Evolutionary conservation across 2,888 invertebrate genomes (phyloP).

Genomic region (Philereme vetulata): DNA sequence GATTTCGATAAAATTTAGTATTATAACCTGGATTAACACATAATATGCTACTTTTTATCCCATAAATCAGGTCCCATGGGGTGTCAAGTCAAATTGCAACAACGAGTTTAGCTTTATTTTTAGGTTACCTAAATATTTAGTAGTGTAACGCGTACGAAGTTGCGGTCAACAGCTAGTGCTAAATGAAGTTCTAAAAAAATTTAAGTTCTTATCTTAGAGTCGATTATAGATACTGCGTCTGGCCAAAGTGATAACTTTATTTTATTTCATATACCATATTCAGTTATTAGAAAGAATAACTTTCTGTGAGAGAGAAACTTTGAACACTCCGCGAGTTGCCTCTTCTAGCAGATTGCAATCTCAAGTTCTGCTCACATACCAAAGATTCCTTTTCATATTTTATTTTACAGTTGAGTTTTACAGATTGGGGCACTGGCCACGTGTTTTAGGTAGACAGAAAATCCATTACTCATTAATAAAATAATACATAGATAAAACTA

Average conservation of each 20-base stretch:
- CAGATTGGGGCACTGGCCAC: neutral
- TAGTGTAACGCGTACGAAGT: too few species aligned
- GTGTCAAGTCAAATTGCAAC: too few species aligned
- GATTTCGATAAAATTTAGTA: too few species aligned
- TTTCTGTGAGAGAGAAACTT: slow-evolving; percentile 23
- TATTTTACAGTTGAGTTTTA: neutral
- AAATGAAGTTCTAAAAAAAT: neutral
- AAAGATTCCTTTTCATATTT: neutral
- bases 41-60: too few species aligned
- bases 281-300: slow-evolving; percentile 25
- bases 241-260: slow-evolving; percentile 21
- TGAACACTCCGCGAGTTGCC: slow-evolving; percentile 18
- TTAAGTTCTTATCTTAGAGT: slow-evolving; percentile 5
- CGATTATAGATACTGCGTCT: slow-evolving; percentile 12
- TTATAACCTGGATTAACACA: too few species aligned
- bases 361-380: slow-evolving; percentile 12
- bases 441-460: too few species aligned
- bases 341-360: slow-evolving; percentile 22
- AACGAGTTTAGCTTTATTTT: too few species aligned
- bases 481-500: too few species aligned
- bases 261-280: slow-evolving; percentile 22
- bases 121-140: too few species aligned
- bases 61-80: too few species aligned
- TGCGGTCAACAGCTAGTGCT: too few species aligned
- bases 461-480: too few species aligned